Percentiles rank a stretch among this genome's conserved stretches.
These are phyloP conservation scores for Limnodromus scolopaceus DNA, from an alignment of 2,797 vertebrate species.

Conservation along the genomic window DNA sequence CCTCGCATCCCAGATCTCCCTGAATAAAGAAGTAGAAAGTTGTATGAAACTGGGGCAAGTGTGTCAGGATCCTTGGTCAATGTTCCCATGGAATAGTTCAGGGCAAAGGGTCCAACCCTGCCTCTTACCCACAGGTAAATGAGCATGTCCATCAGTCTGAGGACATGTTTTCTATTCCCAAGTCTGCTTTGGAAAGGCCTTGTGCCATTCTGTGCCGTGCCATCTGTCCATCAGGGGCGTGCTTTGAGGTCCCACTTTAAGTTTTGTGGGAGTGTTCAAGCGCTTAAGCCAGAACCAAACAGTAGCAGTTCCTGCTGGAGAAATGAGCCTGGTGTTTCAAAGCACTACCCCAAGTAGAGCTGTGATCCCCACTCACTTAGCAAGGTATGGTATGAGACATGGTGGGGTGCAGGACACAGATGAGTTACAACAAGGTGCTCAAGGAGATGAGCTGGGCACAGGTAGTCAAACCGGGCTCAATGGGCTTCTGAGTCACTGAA, in stretches of 20 bases:
- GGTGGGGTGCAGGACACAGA: background rate
- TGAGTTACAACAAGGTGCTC: background rate
- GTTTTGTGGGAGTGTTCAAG: background rate
- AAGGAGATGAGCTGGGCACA: background rate
- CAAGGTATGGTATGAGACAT: background rate
- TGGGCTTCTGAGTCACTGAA: background rate
- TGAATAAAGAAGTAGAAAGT: background rate
- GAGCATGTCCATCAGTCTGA: rapidly evolving
- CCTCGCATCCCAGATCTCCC: background rate
- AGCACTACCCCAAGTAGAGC: background rate
- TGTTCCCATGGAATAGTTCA: background rate
- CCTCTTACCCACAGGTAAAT: background rate
- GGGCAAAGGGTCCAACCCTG: background rate
- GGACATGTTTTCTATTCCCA: rapidly evolving
- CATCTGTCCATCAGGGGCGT: rapidly evolving
- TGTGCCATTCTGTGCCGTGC: background rate
- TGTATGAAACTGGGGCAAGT: background rate
- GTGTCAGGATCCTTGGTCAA: background rate
- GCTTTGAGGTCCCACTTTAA: background rate
- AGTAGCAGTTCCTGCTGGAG: background rate
- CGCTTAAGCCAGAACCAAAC: background rate
- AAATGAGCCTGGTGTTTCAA: background rate
- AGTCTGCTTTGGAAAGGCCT: background rate
- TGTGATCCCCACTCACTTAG: background rate
- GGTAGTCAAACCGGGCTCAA: background rate